Evolutionary conservation across 1,140 invertebrate species (phyloP).

Genomic region (Ceratina australensis): DNA sequence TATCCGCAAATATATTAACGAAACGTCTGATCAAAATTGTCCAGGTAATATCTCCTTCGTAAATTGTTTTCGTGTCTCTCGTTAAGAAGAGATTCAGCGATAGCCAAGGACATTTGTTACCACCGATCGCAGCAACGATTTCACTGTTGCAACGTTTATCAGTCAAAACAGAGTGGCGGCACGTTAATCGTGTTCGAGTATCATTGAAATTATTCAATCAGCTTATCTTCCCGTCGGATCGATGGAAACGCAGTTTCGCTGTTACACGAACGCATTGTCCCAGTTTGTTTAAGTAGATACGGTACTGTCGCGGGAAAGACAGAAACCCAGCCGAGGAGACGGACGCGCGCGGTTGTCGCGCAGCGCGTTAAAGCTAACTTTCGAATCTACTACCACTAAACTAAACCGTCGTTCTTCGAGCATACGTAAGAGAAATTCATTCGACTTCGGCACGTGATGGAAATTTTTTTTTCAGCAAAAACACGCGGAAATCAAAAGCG

Average conservation of each 20-base stretch:
- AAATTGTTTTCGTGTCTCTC: neutral
- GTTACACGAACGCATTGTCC: constrained; percentile 16
- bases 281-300: constrained; percentile 51
- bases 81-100: neutral
- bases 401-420: constrained; percentile 44
- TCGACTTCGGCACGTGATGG: constrained; percentile 65
- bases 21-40: too few relatives aligned
- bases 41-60: neutral
- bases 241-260: constrained; percentile 19
- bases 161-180: neutral
- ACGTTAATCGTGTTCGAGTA: neutral
- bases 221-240: neutral
- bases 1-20: too few relatives aligned
- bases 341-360: constrained; percentile 46
- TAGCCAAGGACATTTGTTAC: too few relatives aligned
- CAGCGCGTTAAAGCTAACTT: constrained; percentile 66
- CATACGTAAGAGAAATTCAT: constrained; percentile 69
- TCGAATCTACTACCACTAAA: constrained; percentile 71
- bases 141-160: neutral
- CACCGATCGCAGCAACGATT: neutral
- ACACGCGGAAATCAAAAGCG: constrained; percentile 45
- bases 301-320: constrained; percentile 64
- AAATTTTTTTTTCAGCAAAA: constrained; percentile 64
- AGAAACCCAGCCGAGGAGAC: constrained; percentile 48
- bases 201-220: constrained; percentile 18